Evolutionary conservation across 1,140 invertebrate genomes (phyloP), one percentile per base, ranked within the genome.

Genomic region (Neuroterus valhalla): DNA sequence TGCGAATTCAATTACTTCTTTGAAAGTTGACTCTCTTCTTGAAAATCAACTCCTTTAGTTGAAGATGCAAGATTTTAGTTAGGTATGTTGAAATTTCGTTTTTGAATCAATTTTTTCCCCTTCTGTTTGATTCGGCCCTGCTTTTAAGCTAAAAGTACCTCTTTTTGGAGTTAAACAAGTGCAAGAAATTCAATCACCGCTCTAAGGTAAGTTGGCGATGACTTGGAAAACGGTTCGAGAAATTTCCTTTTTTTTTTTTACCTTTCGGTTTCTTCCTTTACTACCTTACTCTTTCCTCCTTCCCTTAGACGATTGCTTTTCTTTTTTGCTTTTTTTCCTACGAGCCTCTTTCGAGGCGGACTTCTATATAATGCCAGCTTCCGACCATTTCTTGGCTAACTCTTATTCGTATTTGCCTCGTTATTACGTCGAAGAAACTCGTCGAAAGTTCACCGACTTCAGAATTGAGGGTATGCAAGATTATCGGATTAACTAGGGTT

Each of bases 321-420:
- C 14, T 70, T 67, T 46, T 17, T 10, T 43, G 62, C 14, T 14
- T 69, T 45, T 66, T 21, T 66, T 69, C 66, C 1, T 31, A 17
- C 45, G 10, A 26, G 42, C 42, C 23, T 62, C 55, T 26, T 62
- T 62, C 55, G 55, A 62, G 14, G 55, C 23, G 12, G 55, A 62
- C 55, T 14, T 62, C 21, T 62, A 62, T 31, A 62, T 62, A 62
- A 38, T 62, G 55, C 23, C 26, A 38, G 21, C 66, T 78, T 70
- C 62, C 43, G 66, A 74, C 75, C 74, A 81, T 78, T 75, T 75
- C 77, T 45, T 38, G 68, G 48, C 66, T 11, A 43, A 45, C 48
- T 72, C 75, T 79, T 78, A 77, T 81, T 75, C 70, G 75, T 79
- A 75, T 81, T 81, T 70, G 66, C 75, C 45, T 74, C 72, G 70